A percentile compares a stretch with the other conserved stretches of the same genome.
Evolutionary conservation across 2,113 vertebrate species (phyloP).

Genomic region (Alces alces): DNA sequence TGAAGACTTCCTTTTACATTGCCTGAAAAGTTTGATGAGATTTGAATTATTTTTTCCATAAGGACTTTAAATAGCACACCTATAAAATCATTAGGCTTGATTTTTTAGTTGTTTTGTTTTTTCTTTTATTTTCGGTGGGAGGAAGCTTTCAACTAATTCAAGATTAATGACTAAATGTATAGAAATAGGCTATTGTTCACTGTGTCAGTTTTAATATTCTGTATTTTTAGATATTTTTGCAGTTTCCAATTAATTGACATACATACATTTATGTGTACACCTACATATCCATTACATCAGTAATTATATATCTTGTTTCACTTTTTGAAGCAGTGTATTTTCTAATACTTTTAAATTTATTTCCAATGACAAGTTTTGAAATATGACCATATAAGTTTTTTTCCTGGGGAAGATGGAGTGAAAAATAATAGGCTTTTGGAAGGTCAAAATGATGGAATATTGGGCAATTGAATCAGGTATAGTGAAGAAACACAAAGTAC

Average conservation of each 20-base stretch:
- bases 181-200: background rate
- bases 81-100: background rate
- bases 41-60: background rate
- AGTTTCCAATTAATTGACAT: background rate
- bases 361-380: background rate
- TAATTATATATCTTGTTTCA: background rate
- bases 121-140: background rate
- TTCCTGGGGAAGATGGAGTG: background rate
- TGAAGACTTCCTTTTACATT: background rate
- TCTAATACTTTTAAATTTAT: background rate
- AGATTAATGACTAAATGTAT: background rate
- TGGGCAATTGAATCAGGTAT: background rate
- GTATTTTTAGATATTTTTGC: background rate
- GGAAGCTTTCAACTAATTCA: background rate
- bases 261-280: background rate
- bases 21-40: background rate
- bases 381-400: background rate
- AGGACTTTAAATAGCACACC: background rate
- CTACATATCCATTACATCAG: background rate
- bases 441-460: background rate
- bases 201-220: background rate
- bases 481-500: background rate
- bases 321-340: background rate
- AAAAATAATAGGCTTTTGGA: background rate
- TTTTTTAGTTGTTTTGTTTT: background rate